phyloP scores from a whole-genome alignment of 2,888 invertebrate genomes.

The Mellilla xanthometata region DNA sequence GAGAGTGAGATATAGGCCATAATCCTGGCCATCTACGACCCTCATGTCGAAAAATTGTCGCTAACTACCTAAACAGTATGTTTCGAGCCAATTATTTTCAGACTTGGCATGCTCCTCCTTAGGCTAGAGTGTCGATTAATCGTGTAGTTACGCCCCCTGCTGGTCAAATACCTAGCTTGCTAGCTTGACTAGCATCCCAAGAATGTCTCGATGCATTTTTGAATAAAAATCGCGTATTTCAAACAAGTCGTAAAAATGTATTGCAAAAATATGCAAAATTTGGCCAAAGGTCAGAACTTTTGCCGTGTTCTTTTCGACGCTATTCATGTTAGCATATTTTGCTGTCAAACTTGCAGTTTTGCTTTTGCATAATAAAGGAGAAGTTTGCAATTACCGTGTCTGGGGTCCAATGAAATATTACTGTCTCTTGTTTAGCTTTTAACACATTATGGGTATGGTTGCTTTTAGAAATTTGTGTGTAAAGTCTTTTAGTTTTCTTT shows the following conservation, averaged over 20 bases:
- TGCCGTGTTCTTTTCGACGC: conserved; percentile 15
- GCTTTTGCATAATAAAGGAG: conserved; percentile 16
- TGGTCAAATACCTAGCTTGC: background rate
- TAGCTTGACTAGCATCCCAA: conserved; percentile 6
- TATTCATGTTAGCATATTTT: conserved; percentile 6
- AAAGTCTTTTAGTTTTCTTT: too few species aligned
- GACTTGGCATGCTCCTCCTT: too few species aligned
- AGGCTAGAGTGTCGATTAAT: too few species aligned
- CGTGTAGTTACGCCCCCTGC: too few species aligned
- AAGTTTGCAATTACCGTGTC: conserved; percentile 8
- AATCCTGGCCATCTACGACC: too few species aligned
- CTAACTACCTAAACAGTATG: too few species aligned
- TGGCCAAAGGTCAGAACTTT: conserved; percentile 22
- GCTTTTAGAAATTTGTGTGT: too few species aligned
- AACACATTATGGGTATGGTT: background rate
- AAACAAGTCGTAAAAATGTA: conserved; percentile 17
- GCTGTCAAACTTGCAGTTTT: conserved; percentile 9
- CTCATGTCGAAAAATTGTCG: too few species aligned
- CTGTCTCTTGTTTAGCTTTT: background rate
- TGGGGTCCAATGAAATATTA: conserved; percentile 2
- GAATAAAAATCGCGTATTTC: conserved; percentile 13
- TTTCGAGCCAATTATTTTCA: too few species aligned
- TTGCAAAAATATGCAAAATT: conserved; percentile 28
- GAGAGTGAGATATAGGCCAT: too few species aligned
- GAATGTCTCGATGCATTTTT: conserved; percentile 11